These are phyloP conservation scores for Callinectes sapidus DNA, from an alignment of 2,888 invertebrate species.

Conservation along the genomic window DNA sequence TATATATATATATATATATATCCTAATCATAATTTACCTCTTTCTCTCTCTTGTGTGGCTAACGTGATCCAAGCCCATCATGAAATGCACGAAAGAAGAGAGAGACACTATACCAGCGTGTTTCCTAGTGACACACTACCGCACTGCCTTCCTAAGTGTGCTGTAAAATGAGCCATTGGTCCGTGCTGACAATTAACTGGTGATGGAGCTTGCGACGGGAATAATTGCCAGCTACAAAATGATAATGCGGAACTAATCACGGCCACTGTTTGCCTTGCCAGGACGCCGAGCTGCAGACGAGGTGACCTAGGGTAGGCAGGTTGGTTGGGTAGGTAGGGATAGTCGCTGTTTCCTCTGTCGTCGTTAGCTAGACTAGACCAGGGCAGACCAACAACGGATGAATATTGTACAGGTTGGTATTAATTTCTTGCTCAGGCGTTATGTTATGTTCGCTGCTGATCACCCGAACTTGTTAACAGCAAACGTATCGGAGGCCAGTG, in stretches of 20 bases:
- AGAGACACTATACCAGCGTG: background rate
- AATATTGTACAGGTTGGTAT: slow-evolving; percentile 10
- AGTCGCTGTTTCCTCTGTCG: background rate
- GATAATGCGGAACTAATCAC: slow-evolving; percentile 46
- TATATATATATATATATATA: slow-evolving; percentile 39
- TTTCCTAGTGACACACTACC: slow-evolving; percentile 1
- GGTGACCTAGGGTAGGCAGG: background rate
- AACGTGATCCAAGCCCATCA: background rate
- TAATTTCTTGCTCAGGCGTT: slow-evolving; percentile 20
- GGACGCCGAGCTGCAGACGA: background rate
- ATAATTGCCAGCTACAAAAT: slow-evolving; percentile 51
- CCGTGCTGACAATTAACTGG: slow-evolving; percentile 42
- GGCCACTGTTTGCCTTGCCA: slow-evolving; percentile 11
- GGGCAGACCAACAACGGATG: background rate
- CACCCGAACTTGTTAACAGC: background rate
- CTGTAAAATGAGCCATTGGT: slow-evolving; percentile 47
- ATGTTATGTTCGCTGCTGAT: background rate
- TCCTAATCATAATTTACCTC: background rate
- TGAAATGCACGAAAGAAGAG: background rate
- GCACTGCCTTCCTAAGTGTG: background rate
- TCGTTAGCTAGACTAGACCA: background rate
- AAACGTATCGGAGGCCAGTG: background rate
- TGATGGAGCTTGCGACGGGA: slow-evolving; percentile 32
- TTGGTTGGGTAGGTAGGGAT: background rate
- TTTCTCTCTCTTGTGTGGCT: background rate